Base-by-base conservation (phyloP, 2,113 vertebrate species). In the Lipophrys pholis region DNA sequence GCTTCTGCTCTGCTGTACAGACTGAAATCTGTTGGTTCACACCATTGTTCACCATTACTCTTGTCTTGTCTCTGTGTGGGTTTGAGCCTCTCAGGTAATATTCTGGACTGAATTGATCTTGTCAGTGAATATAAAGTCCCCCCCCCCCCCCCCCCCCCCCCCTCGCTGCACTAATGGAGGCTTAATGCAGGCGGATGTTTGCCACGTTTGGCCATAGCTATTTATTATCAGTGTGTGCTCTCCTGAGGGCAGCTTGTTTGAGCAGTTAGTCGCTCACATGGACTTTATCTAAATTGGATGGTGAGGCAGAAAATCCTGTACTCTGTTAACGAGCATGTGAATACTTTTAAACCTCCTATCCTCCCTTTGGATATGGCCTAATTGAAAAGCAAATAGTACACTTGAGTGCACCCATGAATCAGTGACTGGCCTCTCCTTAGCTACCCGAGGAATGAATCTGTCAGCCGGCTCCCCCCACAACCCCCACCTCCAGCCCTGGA, bases 351-450 rank as follows among this genome's bases (percentile, higher is more conserved):
- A 90, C 83, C 81, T 85, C 81, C 83, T 84, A 84, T 87, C 84
- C 81, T 82, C 89, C 90, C 87, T 90, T 91, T 90, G 80, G 69
- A 87, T 89, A 86, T 83, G 82, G 83, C 81, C 87, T 92, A 92
- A 92, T 92, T 92, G 90, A 89, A 92, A 91, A 87, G 86, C 78
- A 92, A 92, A 92, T 90, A 92, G 86, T 60, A 90, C 89, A 87
- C 84, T 76, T 86, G 90, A 90, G 78, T 87, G 89, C 87, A 84
- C 90, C 84, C 76, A 73, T 80, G 80, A 89, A 86, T 82, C 80
- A 16, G 80, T 90, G 87, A 89, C 90, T 83, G 87, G 89, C 89
- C 70, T 87, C 87, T 90, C 90, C 91, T 90, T 92, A 90, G 91
- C 83, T 90, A 89, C 86, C 68, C 0, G 73, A 89, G 91, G 91